These are phyloP conservation scores for Propithecus perrieri DNA, from an alignment of 2,797 vertebrate species.

Conservation along the genomic window DNA sequence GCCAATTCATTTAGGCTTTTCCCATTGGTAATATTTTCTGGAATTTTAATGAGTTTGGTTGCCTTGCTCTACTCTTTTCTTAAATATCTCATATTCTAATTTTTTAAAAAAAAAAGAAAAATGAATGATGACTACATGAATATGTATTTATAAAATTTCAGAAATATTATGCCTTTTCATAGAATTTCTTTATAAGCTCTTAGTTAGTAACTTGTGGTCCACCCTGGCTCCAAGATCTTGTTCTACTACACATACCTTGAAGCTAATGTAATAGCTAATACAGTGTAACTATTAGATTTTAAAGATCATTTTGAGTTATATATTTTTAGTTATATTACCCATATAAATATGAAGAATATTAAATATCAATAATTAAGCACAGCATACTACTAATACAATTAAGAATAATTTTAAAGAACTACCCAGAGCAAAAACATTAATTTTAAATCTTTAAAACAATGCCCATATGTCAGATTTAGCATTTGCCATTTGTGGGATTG, in stretches of 20 bases:
- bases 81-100: constrained; percentile 16
- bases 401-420: not conserved
- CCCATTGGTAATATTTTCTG: constrained; percentile 46
- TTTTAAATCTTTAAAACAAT: not conserved
- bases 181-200: not conserved
- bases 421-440: not conserved
- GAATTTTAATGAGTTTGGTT: constrained; percentile 52
- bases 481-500: not conserved
- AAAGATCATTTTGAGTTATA: not conserved
- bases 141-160: not conserved
- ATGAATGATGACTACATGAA: not conserved
- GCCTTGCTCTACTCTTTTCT: not conserved
- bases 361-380: not conserved
- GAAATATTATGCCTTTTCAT: not conserved
- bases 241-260: not conserved
- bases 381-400: not conserved
- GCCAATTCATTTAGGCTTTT: constrained; percentile 61
- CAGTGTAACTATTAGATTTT: not conserved
- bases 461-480: not conserved
- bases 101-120: not conserved
- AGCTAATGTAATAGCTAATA: not conserved
- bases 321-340: not conserved
- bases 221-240: not conserved
- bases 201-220: not conserved
- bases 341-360: not conserved